Evolutionary conservation across 2,113 vertebrate species (phyloP).

Genomic region (Hirundichthys speculiger): DNA sequence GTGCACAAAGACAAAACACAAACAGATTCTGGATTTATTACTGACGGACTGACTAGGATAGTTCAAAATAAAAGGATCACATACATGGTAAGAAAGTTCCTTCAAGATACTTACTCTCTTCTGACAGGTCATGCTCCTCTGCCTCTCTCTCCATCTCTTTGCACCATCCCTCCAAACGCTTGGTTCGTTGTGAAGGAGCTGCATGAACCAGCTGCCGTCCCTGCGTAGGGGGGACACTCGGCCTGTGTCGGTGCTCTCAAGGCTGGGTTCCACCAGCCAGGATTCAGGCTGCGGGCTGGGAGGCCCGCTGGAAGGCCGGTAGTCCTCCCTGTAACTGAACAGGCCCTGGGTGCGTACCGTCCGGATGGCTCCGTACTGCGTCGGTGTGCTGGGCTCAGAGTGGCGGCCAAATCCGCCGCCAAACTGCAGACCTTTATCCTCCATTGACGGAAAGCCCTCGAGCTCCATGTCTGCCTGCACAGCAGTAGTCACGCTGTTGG

Average conservation of each 20-base stretch:
- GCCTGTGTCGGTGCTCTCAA: conserved; percentile 85
- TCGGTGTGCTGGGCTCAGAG: conserved; percentile 97
- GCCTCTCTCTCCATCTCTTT: conserved; percentile 98
- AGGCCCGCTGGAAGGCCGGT: conserved; percentile 89
- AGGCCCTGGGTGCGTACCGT: conserved; percentile 97
- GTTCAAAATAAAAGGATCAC: conserved; percentile 19
- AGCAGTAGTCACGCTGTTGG: conserved; percentile 96
- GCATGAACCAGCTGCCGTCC: conserved; percentile 97
- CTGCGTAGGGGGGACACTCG: conserved; percentile 88
- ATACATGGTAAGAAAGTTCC: too few relatives aligned
- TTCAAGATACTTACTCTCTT: conserved; percentile 90
- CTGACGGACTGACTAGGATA: conserved; percentile 40
- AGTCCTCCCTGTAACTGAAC: conserved; percentile 97
- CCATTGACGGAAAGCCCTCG: conserved; percentile 93
- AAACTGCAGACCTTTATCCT: conserved; percentile 97
- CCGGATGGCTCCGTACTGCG: conserved; percentile 92
- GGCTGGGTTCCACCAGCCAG: conserved; percentile 88
- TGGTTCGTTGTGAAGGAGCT: conserved; percentile 95
- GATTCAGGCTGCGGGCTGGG: conserved; percentile 88
- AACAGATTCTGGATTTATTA: conserved; percentile 22
- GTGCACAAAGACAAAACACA: conserved; percentile 35
- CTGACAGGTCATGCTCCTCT: conserved; percentile 93
- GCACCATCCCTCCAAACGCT: conserved; percentile 96
- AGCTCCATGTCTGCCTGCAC: conserved; percentile 97
- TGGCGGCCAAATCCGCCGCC: conserved; percentile 92